Evolutionary conservation across 2,113 vertebrate genomes (phyloP), one percentile per base, ranked within the genome.

Genomic region (Gasterosteus nipponicus): DNA sequence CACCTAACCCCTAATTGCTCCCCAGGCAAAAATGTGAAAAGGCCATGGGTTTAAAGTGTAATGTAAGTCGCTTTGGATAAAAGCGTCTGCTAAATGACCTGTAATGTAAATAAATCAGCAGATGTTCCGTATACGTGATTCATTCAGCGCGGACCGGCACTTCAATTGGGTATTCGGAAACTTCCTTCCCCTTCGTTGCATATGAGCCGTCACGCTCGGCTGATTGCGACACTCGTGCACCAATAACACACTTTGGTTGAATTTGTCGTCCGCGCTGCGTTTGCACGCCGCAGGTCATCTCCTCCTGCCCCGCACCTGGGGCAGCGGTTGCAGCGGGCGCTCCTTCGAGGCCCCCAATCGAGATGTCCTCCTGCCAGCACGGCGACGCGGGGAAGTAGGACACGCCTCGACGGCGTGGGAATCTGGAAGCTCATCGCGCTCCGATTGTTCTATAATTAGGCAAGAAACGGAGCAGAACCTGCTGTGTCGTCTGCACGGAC

Each of bases 401-500:
- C 76, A 72, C n/a, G 16, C 42, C 41, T 58, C 39, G 75, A 76
- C 19, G 49, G 44, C 57, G 39, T 15, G 12, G 58, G 58, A 72
- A 59, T 62, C 46, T 72, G 66, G 66, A 51, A 70, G 80, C 78
- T 80, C 75, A 59, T 42, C 81, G 73, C 62, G 42, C 67, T 58
- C 44, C 77, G 82, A 77, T 71, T 54, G 83, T 82, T 83, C 73
- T 70, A 81, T 54, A 65, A 60, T 61, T 68, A 69, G 60, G 22
- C 73, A 42, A 62, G 41, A 86, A 89, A 35, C 81, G 38, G 75
- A 85, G 83, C 68, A 82, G 66, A 75, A 33, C 69, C 22, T 74
- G 56, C 58, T 5, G 29, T 14, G 49, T 29, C 65, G 29, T 10
- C 62, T 16, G 47, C 29, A 33, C 3, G 29, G 31, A 75, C 2